Percentiles rank a stretch among this genome's conserved stretches.
phyloP scores from a whole-genome alignment of 1,140 invertebrate species.

The Solen grandis region DNA sequence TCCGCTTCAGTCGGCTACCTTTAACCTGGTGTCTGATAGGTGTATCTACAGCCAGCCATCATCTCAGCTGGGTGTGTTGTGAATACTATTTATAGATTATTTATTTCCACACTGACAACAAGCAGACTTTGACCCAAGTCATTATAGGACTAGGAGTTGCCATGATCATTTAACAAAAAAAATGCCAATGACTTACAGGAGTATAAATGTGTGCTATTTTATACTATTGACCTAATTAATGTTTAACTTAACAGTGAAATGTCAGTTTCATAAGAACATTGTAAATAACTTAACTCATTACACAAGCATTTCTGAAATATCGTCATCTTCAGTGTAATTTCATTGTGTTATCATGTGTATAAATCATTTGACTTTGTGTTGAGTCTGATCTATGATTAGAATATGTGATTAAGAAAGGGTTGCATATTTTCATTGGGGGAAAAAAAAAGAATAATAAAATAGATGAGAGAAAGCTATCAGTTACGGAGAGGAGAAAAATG shows the following conservation, averaged over 20 bases:
- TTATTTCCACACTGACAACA: slow-evolving; percentile 39
- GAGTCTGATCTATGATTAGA: not conserved
- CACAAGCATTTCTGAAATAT: slow-evolving; percentile 50
- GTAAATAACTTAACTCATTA: slow-evolving; percentile 53
- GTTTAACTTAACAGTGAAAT: not conserved
- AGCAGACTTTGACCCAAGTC: not conserved
- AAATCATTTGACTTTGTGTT: not conserved
- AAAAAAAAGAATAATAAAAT: too few relatives aligned
- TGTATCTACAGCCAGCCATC: slow-evolving; percentile 12
- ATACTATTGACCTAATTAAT: slow-evolving; percentile 44
- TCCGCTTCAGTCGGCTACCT: not conserved
- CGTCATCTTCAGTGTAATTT: not conserved
- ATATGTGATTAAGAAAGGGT: not conserved
- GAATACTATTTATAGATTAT: slow-evolving; percentile 45
- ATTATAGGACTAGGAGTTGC: slow-evolving; percentile 53
- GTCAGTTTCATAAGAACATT: slow-evolving; percentile 49
- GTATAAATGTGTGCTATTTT: slow-evolving; percentile 48
- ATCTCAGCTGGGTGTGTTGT: slow-evolving; percentile 33
- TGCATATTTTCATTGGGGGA: not conserved
- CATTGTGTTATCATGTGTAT: not conserved
- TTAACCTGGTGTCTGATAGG: slow-evolving; percentile 33
- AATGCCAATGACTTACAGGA: not conserved
- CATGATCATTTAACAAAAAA: slow-evolving; percentile 51
- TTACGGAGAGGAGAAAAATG: too few relatives aligned
- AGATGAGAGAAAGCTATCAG: too few relatives aligned